A percentile compares a stretch with the other conserved stretches of the same genome.
Conservation (phyloP, 2,797 vertebrate species). For the Oophaga sylvatica region DNA sequence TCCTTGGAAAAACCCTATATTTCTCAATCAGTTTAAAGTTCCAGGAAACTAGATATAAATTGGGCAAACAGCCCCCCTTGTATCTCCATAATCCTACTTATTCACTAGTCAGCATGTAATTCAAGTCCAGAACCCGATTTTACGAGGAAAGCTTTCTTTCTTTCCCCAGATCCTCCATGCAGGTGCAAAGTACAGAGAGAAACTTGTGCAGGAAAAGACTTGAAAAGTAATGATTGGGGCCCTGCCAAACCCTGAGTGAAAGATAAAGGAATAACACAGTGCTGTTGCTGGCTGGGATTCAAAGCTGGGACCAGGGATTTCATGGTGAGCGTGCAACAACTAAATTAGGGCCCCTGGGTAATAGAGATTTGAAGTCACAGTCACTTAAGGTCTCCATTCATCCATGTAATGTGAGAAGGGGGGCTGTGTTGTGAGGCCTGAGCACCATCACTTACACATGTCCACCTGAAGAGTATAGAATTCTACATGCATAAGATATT, state of each 20-base stretch:
- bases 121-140: conserved; percentile 1
- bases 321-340: conserved; percentile 56
- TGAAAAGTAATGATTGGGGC: conserved; percentile 54
- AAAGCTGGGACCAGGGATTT: conserved; percentile 54
- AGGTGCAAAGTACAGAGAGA: conserved; percentile 19
- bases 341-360: conserved; percentile 60
- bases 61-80: background rate
- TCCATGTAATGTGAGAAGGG: conserved; percentile 45
- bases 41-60: background rate
- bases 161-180: conserved; percentile 6
- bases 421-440: conserved; percentile 34
- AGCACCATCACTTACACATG: conserved; percentile 33
- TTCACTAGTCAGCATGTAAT: background rate
- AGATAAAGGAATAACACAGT: conserved; percentile 60
- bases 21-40: conserved; percentile 8
- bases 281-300: conserved; percentile 54
- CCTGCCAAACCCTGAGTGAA: conserved; percentile 50
- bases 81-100: background rate
- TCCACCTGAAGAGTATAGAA: conserved; percentile 45
- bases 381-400: conserved; percentile 60
- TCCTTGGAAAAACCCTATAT: conserved; percentile 3
- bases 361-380: conserved; percentile 61
- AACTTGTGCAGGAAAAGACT: conserved; percentile 29
- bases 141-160: conserved; percentile 38
- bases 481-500: conserved; percentile 35